Evolutionary conservation across 2,888 invertebrate species (phyloP).

Genomic region (Achlya flavicornis): DNA sequence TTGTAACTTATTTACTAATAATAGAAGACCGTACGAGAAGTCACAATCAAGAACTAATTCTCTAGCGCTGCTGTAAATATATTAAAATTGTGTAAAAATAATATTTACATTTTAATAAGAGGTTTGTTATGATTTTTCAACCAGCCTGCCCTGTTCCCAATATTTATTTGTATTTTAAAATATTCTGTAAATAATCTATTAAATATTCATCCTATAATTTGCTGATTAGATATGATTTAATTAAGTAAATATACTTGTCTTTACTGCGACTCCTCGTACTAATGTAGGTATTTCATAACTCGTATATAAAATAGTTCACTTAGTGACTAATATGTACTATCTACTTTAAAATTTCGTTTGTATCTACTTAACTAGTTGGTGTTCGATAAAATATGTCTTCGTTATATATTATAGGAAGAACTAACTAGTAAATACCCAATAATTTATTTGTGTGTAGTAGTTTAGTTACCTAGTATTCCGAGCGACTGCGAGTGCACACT

Average conservation of each 20-base stretch:
- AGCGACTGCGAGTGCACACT: background rate
- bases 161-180: background rate
- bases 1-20: conserved; percentile 33
- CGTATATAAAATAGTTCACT: conserved; percentile 30
- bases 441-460: conserved; percentile 27
- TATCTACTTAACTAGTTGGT: conserved; percentile 76
- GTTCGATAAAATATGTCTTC: conserved; percentile 74
- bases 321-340: conserved; percentile 22
- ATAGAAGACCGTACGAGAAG: background rate
- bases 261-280: background rate
- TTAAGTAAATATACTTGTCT: background rate
- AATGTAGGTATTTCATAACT: background rate
- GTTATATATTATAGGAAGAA: conserved; percentile 50
- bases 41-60: background rate
- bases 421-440: conserved; percentile 35
- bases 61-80: conserved; percentile 1
- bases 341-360: conserved; percentile 52
- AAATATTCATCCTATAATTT: background rate
- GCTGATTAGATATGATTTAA: background rate
- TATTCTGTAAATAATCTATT: background rate
- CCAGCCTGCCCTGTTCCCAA: background rate
- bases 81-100: background rate
- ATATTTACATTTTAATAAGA: background rate
- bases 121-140: background rate
- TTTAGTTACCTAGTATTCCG: conserved; percentile 18